Percentiles rank a stretch among this genome's conserved stretches.
Evolutionary conservation across 1,140 invertebrate genomes (phyloP).

Genomic region (Mercenaria mercenaria): DNA sequence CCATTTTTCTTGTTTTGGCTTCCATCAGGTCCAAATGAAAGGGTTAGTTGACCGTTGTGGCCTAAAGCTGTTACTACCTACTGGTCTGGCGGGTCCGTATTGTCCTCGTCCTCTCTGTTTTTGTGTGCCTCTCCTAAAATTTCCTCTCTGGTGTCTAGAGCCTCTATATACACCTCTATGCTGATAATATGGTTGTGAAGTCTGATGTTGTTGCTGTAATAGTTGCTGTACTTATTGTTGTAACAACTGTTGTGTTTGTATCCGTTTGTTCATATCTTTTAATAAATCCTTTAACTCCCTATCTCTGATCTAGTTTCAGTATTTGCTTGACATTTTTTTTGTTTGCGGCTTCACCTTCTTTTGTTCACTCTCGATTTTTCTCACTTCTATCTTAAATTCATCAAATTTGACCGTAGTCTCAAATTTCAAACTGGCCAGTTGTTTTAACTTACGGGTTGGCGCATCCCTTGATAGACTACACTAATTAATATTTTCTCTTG

Average conservation of each 20-base stretch:
- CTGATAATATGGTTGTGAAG: too few relatives aligned
- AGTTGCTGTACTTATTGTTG: not conserved
- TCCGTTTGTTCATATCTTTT: not conserved
- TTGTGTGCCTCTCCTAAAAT: too few relatives aligned
- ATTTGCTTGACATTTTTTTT: not conserved
- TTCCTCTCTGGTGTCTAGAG: too few relatives aligned
- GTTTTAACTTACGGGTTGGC: not conserved
- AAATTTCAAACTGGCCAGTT: not conserved
- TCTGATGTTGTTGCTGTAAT: too few relatives aligned
- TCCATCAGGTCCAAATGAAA: too few relatives aligned
- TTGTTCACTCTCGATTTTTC: too few relatives aligned
- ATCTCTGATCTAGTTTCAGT: not conserved
- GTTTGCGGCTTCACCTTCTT: too few relatives aligned
- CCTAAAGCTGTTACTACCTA: not conserved
- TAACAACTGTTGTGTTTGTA: not conserved
- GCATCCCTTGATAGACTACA: too few relatives aligned
- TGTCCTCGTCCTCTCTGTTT: not conserved
- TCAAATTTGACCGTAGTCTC: not conserved
- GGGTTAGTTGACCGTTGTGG: not conserved
- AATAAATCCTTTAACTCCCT: not conserved
- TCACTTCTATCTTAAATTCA: slow-evolving; percentile 1
- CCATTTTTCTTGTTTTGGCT: too few relatives aligned
- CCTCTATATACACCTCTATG: not conserved
- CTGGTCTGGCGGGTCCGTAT: not conserved
- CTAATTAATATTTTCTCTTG: too few relatives aligned